Base-by-base conservation (phyloP, 2,888 invertebrate species). In the Rhorus exstirpatorius region DNA sequence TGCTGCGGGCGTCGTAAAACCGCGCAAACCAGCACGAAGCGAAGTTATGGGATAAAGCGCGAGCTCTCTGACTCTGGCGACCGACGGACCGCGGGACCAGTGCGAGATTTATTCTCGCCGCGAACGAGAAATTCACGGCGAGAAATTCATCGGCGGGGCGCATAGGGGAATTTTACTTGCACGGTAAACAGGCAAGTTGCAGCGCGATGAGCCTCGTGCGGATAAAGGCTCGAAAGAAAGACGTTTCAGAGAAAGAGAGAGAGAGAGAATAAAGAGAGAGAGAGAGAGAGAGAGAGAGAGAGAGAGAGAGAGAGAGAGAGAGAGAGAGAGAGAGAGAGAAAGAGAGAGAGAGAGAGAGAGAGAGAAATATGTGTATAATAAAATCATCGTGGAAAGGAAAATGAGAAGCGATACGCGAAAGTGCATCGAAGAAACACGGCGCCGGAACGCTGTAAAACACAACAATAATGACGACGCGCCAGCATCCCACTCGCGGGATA, bases 1-100 rank as follows among this genome's bases (percentile, higher is more conserved):
- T 65, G 78, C 79, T 77, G 79, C 75, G 67, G 72, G 70, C 79
- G 83, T 87, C 84, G 84, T 86, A 86, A 87, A 88, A 74, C 84
- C 83, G 61, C 83, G 79, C 35, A 58, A 76, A 76, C 67, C 76
- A 76, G 67, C 76, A 17, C 35, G 67, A 58, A 60, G 38, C 38
- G 31, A 76, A 87, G 83, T 88, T 88, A 87, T 86, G 85, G 80
- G 76, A 81, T 70, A 70, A 71, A 19, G 58, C 41, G 70, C 53
- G 24, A 31, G 44, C 55, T 74, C 74, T 14, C 46, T 24, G 38
- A 51, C 21, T 61, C 68, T 67, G 35, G 17, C 61, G 38, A 58
- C 46, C 67, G 63, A 78, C 68, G 67, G 77, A 71, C 67, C 72
- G n/a, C 55, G 38, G 70, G 72, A 61, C 71, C 76, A 58, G 65